Conservation (phyloP, 2,888 invertebrate species). For the Psylliodes chrysocephalus region DNA sequence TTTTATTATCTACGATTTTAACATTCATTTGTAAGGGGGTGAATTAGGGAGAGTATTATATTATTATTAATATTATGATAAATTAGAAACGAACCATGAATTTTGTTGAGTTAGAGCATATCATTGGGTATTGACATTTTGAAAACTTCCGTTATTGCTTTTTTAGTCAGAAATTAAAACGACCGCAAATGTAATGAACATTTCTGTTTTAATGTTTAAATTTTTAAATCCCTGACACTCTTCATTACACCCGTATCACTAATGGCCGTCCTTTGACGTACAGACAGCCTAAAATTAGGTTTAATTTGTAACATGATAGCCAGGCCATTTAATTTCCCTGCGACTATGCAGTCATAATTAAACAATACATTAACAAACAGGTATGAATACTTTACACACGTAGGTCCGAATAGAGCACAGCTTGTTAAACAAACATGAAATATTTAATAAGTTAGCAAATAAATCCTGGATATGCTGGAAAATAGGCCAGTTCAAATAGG, state of each 20-base stretch:
- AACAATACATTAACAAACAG: constrained; percentile 10
- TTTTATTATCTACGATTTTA: too few relatives aligned
- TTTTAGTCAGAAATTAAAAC: too few relatives aligned
- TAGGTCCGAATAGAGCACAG: neutral
- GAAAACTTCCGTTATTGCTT: too few relatives aligned
- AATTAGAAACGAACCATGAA: too few relatives aligned
- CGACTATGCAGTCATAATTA: constrained; percentile 3
- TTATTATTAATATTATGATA: too few relatives aligned
- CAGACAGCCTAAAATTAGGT: constrained; percentile 1
- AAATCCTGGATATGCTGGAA: neutral
- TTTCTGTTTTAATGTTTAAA: too few relatives aligned
- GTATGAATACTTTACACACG: neutral
- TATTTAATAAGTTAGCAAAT: constrained; percentile 9
- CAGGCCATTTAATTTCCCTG: constrained; percentile 14
- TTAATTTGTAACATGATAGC: constrained; percentile 11
- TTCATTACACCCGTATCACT: neutral
- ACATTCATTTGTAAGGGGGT: too few relatives aligned
- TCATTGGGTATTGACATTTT: too few relatives aligned
- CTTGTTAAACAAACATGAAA: constrained; percentile 11
- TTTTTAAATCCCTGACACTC: too few relatives aligned
- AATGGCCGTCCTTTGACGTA: neutral
- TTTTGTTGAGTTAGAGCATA: too few relatives aligned
- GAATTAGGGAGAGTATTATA: too few relatives aligned
- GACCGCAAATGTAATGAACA: too few relatives aligned
- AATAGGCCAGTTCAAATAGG: neutral